Percentiles rank a stretch among this genome's conserved stretches.
These are phyloP conservation scores for Astyanax mexicanus DNA, from an alignment of 2,797 vertebrate genomes.

Conservation along the genomic window DNA sequence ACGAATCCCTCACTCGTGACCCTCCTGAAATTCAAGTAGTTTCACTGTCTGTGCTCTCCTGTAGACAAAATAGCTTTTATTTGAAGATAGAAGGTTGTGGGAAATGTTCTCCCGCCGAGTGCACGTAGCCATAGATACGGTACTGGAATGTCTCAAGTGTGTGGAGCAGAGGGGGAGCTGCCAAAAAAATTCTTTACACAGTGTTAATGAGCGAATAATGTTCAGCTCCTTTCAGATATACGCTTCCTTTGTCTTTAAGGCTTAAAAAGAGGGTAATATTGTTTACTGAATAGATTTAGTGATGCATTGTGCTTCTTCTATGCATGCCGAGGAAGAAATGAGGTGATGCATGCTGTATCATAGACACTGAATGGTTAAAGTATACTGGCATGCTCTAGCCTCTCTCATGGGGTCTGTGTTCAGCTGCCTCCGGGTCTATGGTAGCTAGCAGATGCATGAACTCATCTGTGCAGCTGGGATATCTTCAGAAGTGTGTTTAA, in stretches of 20 bases:
- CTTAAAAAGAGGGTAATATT: background rate
- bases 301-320: background rate
- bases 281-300: background rate
- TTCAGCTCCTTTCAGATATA: background rate
- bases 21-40: background rate
- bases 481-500: slow-evolving; percentile 22
- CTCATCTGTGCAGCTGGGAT: slow-evolving; percentile 33
- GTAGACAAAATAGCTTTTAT: background rate
- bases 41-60: background rate
- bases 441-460: slow-evolving; percentile 8
- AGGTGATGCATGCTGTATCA: background rate
- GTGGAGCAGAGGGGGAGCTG: no score
- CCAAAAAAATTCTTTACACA: background rate
- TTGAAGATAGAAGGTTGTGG: background rate
- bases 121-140: background rate
- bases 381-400: background rate
- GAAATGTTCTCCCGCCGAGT: background rate
- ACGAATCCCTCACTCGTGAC: background rate
- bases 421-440: background rate
- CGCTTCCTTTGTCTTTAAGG: background rate
- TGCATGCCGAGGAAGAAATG: background rate
- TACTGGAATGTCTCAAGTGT: background rate
- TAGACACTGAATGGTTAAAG: background rate
- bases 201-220: background rate
- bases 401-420: background rate